Percentiles rank a stretch among this genome's conserved stretches.
Evolutionary conservation across 2,797 vertebrate species (phyloP).

Genomic region (Chelidonichthys spinosus): DNA sequence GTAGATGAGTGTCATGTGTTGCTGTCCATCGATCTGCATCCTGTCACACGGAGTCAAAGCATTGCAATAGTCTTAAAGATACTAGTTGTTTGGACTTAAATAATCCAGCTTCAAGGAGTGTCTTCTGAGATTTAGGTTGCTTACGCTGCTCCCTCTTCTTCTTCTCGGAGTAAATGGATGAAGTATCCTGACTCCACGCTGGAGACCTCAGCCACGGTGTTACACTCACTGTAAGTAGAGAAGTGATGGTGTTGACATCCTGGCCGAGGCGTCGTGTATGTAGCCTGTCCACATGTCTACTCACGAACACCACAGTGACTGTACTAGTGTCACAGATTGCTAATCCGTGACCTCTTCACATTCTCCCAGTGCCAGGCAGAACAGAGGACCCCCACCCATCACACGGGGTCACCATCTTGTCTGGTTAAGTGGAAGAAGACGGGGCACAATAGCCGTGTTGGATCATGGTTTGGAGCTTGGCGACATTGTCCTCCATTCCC

Average conservation of each 20-base stretch:
- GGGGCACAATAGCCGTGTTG: conserved; percentile 63
- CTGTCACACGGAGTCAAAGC: conserved; percentile 25
- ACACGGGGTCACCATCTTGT: conserved; percentile 51
- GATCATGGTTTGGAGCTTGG: conserved; percentile 67
- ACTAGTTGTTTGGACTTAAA: background rate
- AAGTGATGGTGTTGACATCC: conserved; percentile 16
- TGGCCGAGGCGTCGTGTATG: background rate
- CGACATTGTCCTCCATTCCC: conserved; percentile 52
- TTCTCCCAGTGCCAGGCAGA: conserved; percentile 62
- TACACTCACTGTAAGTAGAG: background rate
- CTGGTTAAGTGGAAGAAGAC: conserved; percentile 40
- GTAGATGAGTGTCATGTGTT: background rate
- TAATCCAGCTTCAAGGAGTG: conserved; percentile 15
- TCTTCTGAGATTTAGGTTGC: background rate
- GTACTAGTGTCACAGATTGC: conserved; percentile 35
- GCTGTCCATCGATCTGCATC: conserved; percentile 27
- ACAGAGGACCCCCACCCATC: conserved; percentile 38
- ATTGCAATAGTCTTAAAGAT: conserved; percentile 1
- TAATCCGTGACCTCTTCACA: conserved; percentile 26
- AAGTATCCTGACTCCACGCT: conserved; percentile 10
- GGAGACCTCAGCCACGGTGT: background rate
- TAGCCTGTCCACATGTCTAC: conserved; percentile 2
- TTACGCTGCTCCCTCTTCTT: background rate
- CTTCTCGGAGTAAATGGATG: background rate
- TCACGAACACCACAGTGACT: conserved; percentile 39